phyloP scores from a whole-genome alignment of 2,113 vertebrate species.

The Meleagris gallopavo region DNA sequence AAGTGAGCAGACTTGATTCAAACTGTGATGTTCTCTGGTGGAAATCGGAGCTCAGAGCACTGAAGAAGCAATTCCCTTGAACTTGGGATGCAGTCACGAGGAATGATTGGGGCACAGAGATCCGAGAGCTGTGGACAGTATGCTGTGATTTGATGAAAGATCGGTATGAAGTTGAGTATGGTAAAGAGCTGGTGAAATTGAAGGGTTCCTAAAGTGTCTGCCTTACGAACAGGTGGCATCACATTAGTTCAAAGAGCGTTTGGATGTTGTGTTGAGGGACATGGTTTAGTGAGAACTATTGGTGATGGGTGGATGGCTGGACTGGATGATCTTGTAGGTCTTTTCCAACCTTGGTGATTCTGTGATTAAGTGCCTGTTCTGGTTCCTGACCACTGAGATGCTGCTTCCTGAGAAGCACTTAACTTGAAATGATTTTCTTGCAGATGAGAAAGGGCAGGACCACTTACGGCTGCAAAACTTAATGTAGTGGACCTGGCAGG shows the following conservation, averaged over 20 bases:
- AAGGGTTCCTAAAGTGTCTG: neutral
- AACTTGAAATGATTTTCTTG: neutral
- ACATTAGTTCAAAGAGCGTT: too few relatives aligned
- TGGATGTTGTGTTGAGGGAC: too few relatives aligned
- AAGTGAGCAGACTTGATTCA: accelerated
- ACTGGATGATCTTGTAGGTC: too few relatives aligned
- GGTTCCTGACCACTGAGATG: neutral
- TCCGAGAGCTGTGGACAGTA: accelerated
- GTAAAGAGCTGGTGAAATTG: neutral
- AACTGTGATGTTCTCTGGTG: neutral
- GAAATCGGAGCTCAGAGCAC: neutral
- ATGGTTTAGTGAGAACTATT: too few relatives aligned
- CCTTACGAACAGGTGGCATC: neutral
- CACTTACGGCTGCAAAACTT: constrained; percentile 89
- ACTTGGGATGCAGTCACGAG: neutral
- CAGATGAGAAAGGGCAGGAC: constrained; percentile 84
- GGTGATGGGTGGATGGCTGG: too few relatives aligned
- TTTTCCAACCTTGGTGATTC: too few relatives aligned
- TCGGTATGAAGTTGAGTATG: neutral
- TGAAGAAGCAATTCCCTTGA: neutral
- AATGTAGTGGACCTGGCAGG: constrained; percentile 92
- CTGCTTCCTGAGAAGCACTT: neutral
- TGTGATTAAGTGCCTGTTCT: neutral
- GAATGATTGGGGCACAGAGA: too few relatives aligned
- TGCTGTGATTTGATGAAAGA: neutral